Conservation (phyloP, 1,140 invertebrate genomes). For the Polyergus mexicanus region DNA sequence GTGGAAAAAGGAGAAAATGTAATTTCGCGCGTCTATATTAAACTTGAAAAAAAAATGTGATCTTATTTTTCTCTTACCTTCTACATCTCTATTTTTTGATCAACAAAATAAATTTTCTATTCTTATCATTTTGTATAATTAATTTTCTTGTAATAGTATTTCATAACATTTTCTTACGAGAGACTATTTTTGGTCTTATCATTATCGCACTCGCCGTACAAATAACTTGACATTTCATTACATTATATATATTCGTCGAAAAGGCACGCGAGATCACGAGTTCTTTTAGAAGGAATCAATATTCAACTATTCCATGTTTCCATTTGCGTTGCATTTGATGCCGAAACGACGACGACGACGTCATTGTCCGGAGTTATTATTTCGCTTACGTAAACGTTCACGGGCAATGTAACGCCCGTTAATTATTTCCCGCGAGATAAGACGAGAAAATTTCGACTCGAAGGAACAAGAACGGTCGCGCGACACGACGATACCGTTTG, state of each 20-base stretch:
- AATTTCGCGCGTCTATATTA: neutral
- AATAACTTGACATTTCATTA: neutral
- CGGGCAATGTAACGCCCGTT: neutral
- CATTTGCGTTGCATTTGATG: neutral
- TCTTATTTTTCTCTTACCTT: neutral
- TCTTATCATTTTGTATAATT: no score
- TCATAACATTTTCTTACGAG: neutral
- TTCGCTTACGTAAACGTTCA: slow-evolving; percentile 12
- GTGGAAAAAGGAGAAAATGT: neutral
- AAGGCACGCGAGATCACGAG: no score
- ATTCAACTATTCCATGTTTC: neutral
- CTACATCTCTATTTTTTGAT: neutral
- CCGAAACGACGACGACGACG: neutral
- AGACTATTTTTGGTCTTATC: no score
- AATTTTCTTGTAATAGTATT: neutral
- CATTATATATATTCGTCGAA: neutral
- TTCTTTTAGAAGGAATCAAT: neutral
- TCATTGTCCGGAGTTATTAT: neutral
- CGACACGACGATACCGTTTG: neutral
- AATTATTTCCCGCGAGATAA: slow-evolving; percentile 19
- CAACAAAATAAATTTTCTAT: neutral
- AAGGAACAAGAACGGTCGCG: neutral
- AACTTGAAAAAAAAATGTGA: neutral
- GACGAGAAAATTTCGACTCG: neutral
- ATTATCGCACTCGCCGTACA: no score